Evolutionary conservation across 2,888 invertebrate genomes (phyloP).

Genomic region (Pollenia amentaria): DNA sequence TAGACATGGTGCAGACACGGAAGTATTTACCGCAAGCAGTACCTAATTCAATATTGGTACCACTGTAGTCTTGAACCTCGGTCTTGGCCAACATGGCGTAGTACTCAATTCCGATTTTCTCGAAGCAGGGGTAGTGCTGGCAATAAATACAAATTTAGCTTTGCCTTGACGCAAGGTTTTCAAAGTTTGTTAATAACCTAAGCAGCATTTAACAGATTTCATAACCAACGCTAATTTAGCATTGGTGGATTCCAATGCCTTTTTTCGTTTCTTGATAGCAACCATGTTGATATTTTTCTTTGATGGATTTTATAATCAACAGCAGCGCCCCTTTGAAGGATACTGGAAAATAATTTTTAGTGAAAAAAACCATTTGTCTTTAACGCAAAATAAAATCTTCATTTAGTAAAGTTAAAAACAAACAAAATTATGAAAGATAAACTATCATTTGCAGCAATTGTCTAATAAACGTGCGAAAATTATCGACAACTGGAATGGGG

Average conservation of each 20-base stretch:
- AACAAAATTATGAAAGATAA: too few species aligned
- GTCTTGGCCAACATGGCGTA: conserved; percentile 99
- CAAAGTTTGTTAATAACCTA: conserved; percentile 99
- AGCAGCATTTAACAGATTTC: conserved; percentile 99
- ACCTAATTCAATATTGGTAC: conserved; percentile 99
- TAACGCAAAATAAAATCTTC: too few species aligned
- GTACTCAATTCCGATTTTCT: conserved; percentile 99
- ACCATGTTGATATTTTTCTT: conserved; percentile 87
- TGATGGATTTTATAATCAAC: conserved; percentile 60
- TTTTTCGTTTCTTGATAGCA: conserved; percentile 97
- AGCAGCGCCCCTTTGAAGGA: too few species aligned
- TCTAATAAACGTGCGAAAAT: too few species aligned
- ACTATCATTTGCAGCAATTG: too few species aligned
- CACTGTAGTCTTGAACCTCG: conserved; percentile 99
- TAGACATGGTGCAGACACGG: conserved; percentile 98
- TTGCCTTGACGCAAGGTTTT: conserved; percentile 99
- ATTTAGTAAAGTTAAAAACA: too few species aligned
- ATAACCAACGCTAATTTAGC: conserved; percentile 98
- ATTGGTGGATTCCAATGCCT: conserved; percentile 99
- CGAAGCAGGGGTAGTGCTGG: conserved; percentile 99
- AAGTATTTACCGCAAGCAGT: conserved; percentile 99
- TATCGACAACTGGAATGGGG: too few species aligned
- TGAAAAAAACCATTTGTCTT: too few species aligned
- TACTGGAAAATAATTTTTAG: too few species aligned
- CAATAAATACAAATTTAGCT: conserved; percentile 99